Evolutionary conservation across 2,797 vertebrate genomes (phyloP), one percentile per base, ranked within the genome.

Genomic region (Falco cherrug): DNA sequence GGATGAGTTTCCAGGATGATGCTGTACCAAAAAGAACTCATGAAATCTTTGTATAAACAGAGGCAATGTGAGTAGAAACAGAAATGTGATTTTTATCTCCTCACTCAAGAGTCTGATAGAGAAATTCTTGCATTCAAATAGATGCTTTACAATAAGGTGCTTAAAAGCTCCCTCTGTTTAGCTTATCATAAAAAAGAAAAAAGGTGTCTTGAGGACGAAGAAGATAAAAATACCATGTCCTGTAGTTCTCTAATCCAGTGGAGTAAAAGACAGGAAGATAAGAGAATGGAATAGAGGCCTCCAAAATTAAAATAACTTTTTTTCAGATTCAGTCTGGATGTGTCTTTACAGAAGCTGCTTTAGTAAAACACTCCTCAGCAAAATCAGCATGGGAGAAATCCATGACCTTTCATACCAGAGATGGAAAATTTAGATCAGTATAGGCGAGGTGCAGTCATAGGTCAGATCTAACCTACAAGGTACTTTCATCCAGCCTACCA

Each of bases 31-130:
- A 95, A 92, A 70, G 60, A 68, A 60, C 67, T 93, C 93, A 90
- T 57, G 75, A 87, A 90, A 90, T 85, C 93, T 64, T 87, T 90
- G 14, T 82, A 90, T 35, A 93, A 95, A 87, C 80, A 87, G 37
- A 82, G 53, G 81, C 84, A 89, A 90, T 80, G 63, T 47, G 83
- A 95, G 56, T 31, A 91, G 83, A 29, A 93, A 41, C 74, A 92
- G 84, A 90, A 95, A 94, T 87, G 93, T 74, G 81, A 89, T 94
- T 94, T 90, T 90, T 95, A 95, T 94, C 88, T 91, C 61, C 77
- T 64, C 64, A 57, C 68, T 89, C 41, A 22, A 65, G 83, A 51
- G 60, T 18, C 83, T 68, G 78, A 85, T 16, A 92, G 68, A 79
- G 70, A 82, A 96, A 91, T 86, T 41, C 78, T 41, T 51, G 53